Evolutionary conservation across 2,888 invertebrate species (phyloP).

Genomic region (Xanthorhoe spadicearia): DNA sequence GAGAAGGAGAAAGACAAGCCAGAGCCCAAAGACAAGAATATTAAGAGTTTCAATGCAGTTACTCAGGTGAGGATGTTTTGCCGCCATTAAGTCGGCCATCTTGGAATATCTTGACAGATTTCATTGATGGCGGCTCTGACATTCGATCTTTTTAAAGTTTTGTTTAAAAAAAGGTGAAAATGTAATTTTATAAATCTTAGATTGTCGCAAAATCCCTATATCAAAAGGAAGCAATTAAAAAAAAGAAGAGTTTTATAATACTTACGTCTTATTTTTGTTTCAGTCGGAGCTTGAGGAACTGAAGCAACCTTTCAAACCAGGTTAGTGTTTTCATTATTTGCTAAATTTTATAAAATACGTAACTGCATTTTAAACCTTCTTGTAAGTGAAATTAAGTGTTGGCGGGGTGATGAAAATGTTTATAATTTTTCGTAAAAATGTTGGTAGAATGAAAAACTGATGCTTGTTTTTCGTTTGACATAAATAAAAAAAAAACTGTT

Average conservation of each 20-base stretch:
- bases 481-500: constrained; percentile 37
- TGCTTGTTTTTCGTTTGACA: not conserved
- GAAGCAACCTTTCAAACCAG: constrained; percentile 72
- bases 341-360: not conserved
- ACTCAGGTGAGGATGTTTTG: constrained; percentile 55
- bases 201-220: no score
- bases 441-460: constrained; percentile 5
- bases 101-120: constrained; percentile 31
- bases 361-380: not conserved
- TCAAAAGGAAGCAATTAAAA: not conserved
- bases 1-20: constrained; percentile 53
- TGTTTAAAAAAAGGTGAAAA: no score
- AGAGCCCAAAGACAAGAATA: constrained; percentile 52
- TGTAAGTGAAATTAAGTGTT: no score
- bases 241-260: not conserved
- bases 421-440: not conserved
- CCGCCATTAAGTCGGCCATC: not conserved
- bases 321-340: constrained; percentile 52
- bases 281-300: constrained; percentile 76
- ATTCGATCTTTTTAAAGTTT: no score
- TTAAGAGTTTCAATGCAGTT: constrained; percentile 66
- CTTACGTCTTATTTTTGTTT: constrained; percentile 40
- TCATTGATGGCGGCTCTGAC: not conserved
- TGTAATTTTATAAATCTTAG: no score
- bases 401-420: no score